Evolutionary conservation across 1,140 invertebrate genomes (phyloP), one percentile per base, ranked within the genome.

Genomic region (Drosophila subobscura): DNA sequence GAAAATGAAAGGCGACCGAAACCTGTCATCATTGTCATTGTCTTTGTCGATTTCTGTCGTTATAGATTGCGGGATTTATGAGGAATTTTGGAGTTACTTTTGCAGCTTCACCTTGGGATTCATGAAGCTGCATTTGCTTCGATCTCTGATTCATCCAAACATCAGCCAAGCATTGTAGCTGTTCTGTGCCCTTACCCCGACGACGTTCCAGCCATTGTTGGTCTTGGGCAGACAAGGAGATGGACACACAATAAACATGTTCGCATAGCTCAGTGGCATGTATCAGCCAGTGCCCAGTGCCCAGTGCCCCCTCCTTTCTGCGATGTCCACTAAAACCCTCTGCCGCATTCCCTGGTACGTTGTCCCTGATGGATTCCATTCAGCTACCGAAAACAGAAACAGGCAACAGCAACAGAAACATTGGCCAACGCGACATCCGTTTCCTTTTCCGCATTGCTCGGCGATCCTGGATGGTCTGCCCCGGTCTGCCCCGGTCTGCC

Each of bases 371-470:
- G 66, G 66, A 70, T 70, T 70, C 66, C 63, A 68, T 70, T 70
- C 66, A 68, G 23, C 65, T n/a, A 44, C 41, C 50, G 22, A 54
- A 54, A 66, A 63, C 46, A 58, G 52, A 53, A 52, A 33, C 61
- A 56, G 33, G 46, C 27, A 44, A 44, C 40, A 49, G 59, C 40
- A 72, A 53, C 49, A 44, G 67, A 84, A 79, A 74, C 79, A 79
- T 64, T 81, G 67, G 81, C 81, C 81, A 86, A 88, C 66, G 83
- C 83, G 78, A 88, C 83, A 83, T 86, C 83, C 83, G 81, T 44
- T 85, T 88, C 81, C 81, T 78, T 63, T 86, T 88, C 81, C 74
- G 72, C 70, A 57, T 58, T 27, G 63, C 56, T 52, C 33, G 10
- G 67, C 71, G 65, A 70, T 70, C 66, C 59, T 64, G 54, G 64